phyloP scores from a whole-genome alignment of 30 jellyfish, hydroid and myxozoan genomes.

The Aurelia coerulea region DNA sequence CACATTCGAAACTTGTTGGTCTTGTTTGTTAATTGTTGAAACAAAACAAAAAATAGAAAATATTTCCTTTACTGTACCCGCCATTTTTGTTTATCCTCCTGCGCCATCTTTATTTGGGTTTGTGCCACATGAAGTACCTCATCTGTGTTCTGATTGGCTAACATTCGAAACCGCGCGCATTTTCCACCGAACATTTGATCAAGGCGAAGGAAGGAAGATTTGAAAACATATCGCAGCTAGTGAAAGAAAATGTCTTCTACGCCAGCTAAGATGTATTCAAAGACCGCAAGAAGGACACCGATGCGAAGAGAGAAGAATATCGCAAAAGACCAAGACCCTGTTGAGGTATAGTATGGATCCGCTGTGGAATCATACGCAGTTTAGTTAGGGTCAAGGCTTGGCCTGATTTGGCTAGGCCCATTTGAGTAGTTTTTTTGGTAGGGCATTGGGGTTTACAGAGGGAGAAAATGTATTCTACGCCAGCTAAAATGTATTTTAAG shows the following conservation, averaged over 20 bases:
- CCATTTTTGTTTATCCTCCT: no score
- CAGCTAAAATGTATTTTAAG: slow-evolving; percentile 12
- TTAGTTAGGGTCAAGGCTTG: neutral
- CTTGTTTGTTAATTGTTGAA: no score
- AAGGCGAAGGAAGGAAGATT: neutral
- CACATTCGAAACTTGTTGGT: no score
- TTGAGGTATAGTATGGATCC: slow-evolving; percentile 38
- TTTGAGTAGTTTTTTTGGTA: neutral
- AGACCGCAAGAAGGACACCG: slow-evolving; percentile 73
- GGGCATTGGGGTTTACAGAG: neutral
- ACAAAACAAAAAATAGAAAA: no score
- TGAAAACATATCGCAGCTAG: neutral
- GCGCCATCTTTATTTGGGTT: slow-evolving; percentile 44
- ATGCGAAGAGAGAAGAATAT: slow-evolving; percentile 53
- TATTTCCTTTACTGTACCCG: no score
- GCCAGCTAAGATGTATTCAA: slow-evolving; percentile 26
- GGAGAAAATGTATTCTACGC: slow-evolving; percentile 39
- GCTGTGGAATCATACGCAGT: neutral
- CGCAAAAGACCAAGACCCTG: slow-evolving; percentile 77
- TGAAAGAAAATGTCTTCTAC: slow-evolving; percentile 31
- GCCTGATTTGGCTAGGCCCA: neutral
- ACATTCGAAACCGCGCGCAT: slow-evolving; percentile 55
- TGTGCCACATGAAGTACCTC: slow-evolving; percentile 21
- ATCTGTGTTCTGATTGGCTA: slow-evolving; percentile 44
- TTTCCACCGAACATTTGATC: slow-evolving; percentile 35